These are phyloP conservation scores for Spea bombifrons DNA, from an alignment of 2,113 vertebrate genomes.

Conservation along the genomic window DNA sequence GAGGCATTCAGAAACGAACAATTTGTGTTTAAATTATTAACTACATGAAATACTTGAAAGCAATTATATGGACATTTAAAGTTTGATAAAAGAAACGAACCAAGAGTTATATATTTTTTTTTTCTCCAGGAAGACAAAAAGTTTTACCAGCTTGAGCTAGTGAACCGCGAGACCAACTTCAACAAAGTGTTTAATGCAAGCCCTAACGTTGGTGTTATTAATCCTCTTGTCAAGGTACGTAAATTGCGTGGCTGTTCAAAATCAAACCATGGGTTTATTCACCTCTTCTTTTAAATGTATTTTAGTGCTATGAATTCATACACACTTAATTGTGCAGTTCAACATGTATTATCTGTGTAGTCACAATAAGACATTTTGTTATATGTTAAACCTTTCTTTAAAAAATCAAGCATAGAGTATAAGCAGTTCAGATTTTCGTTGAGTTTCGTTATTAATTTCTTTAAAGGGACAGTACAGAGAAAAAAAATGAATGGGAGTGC, in stretches of 20 bases:
- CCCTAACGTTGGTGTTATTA: constrained; percentile 96
- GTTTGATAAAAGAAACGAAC: constrained; percentile 6
- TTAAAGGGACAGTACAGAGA: too few relatives aligned
- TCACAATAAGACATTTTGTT: too few relatives aligned
- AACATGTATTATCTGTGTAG: too few relatives aligned
- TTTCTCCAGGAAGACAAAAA: constrained; percentile 95
- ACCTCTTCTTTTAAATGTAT: too few relatives aligned
- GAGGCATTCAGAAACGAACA: constrained; percentile 44
- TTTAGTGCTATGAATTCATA: too few relatives aligned
- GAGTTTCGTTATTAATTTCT: too few relatives aligned
- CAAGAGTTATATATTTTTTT: constrained; percentile 52
- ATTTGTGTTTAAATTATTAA: constrained; percentile 48
- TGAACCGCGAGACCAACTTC: constrained; percentile 98
- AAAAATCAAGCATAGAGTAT: too few relatives aligned
- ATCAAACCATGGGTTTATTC: too few relatives aligned
- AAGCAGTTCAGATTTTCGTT: too few relatives aligned
- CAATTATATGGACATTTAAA: constrained; percentile 47
- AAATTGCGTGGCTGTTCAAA: neutral
- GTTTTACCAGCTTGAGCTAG: constrained; percentile 97
- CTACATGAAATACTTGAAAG: constrained; percentile 28
- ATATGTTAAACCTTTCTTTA: too few relatives aligned
- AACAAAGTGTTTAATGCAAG: constrained; percentile 98
- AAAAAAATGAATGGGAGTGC: too few relatives aligned
- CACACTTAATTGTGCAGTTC: too few relatives aligned
- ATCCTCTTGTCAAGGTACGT: constrained; percentile 95